Evolutionary conservation across 2,888 invertebrate genomes (phyloP).

Genomic region (Mycalesis mineus): DNA sequence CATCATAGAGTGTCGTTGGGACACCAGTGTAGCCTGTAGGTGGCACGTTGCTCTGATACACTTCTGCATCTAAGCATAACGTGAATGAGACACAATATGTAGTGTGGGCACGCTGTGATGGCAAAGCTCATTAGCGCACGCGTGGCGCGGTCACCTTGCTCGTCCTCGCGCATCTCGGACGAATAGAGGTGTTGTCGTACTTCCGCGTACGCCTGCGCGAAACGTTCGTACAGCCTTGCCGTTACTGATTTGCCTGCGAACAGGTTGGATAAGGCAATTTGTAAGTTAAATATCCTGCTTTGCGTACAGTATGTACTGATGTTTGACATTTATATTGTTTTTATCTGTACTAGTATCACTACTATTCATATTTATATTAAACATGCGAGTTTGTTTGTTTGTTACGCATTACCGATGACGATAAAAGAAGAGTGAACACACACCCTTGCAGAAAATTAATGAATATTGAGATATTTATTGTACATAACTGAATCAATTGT

Average conservation of each 20-base stretch:
- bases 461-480: no score
- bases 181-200: slow-evolving; percentile 60
- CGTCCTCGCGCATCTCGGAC: slow-evolving; percentile 67
- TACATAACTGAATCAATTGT: no score
- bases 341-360: neutral
- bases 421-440: no score
- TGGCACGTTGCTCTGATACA: no score
- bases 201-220: slow-evolving; percentile 54
- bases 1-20: no score
- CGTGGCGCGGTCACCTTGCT: slow-evolving; percentile 74
- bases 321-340: neutral
- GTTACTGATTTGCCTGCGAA: slow-evolving; percentile 13
- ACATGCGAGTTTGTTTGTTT: no score
- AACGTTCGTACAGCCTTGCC: slow-evolving; percentile 38
- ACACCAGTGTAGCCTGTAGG: no score
- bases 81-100: no score
- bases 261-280: slow-evolving; percentile 10
- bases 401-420: no score
- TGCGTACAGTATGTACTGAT: neutral
- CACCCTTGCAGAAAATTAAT: no score
- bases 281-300: slow-evolving; percentile 3
- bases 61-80: no score
- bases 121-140: slow-evolving; percentile 17
- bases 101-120: neutral
- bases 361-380: no score